Evolutionary conservation across 2,797 vertebrate species (phyloP).

Genomic region (Scleropages formosus): DNA sequence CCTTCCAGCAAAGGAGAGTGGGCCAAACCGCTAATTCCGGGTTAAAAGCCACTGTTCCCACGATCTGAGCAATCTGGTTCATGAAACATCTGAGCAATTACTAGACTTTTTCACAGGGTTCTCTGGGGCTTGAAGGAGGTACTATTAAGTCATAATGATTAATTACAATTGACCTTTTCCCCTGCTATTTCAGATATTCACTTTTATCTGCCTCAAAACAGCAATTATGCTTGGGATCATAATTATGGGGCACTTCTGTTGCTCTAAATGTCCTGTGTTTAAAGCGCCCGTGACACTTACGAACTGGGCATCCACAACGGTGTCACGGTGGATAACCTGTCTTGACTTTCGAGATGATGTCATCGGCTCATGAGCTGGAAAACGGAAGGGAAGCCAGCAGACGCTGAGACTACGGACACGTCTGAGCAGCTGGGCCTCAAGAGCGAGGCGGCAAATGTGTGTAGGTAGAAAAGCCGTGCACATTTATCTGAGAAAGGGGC

Average conservation of each 20-base stretch:
- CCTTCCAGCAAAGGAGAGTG: no score
- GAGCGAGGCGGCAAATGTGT: not conserved
- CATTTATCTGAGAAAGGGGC: not conserved
- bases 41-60: no score
- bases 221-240: not conserved
- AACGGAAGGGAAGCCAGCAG: not conserved
- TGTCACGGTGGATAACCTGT: not conserved
- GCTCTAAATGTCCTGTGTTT: not conserved
- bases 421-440: not conserved
- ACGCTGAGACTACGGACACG: slow-evolving; percentile 2
- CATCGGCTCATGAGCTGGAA: not conserved
- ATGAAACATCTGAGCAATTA: not conserved
- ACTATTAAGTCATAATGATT: no score
- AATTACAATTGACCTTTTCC: not conserved
- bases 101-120: no score
- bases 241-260: not conserved
- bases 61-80: no score
- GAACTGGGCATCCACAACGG: not conserved
- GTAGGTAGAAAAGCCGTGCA: not conserved
- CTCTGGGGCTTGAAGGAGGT: no score
- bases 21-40: no score
- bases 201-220: not conserved
- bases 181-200: not conserved
- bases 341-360: not conserved
- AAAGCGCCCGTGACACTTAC: not conserved